Base-by-base conservation (phyloP, 2,797 vertebrate genomes). In the Spea hammondii region DNA sequence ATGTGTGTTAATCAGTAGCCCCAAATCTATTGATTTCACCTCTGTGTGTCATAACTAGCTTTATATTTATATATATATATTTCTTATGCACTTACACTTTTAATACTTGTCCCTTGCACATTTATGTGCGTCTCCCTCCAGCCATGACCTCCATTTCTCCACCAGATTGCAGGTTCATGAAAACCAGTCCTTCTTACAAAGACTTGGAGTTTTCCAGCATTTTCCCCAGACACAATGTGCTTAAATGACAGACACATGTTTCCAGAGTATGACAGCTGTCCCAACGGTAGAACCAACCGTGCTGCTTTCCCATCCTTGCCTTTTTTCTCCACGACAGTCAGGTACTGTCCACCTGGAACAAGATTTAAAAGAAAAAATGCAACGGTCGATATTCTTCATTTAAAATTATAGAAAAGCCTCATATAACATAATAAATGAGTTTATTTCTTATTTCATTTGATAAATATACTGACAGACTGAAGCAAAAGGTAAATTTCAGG, bases 91-190 rank as follows among this genome's bases (percentile, higher is more conserved):
- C 97, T 97, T 85, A 99, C 97, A 62, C 95, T 99, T 87, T 92
- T 95, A 87, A 98, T 84, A 76, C 94, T 94, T 0, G 83, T 88
- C 60, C 94, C 96, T 87, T 82, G 93, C 80, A 99, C 77, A 4
- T 94, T 97, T 85, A 99, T 92, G 73, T 96, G 94, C 6, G 97
- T 97, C 78, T 93, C 92, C 77, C 96, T 96, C 97, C 97, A 99
- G 87, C 95, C 95, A 0, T 89, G 94, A 72, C 96, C 96, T 1
- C 96, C 93, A 0, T 93, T 96, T 55, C 96, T 91, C 13, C 95
- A 95, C 98, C 98, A 99, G 0, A 99, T 85, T 0, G 96, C 94
- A 0, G 95, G 94, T 54, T 94, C 95, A 0, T 94, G 95, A 86
- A 91, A 89, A 10, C 93, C 91, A 0, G 85, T 92, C 54, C 92